These are phyloP conservation scores for Nettapus auritus DNA, from an alignment of 2,113 vertebrate genomes.

Conservation along the genomic window DNA sequence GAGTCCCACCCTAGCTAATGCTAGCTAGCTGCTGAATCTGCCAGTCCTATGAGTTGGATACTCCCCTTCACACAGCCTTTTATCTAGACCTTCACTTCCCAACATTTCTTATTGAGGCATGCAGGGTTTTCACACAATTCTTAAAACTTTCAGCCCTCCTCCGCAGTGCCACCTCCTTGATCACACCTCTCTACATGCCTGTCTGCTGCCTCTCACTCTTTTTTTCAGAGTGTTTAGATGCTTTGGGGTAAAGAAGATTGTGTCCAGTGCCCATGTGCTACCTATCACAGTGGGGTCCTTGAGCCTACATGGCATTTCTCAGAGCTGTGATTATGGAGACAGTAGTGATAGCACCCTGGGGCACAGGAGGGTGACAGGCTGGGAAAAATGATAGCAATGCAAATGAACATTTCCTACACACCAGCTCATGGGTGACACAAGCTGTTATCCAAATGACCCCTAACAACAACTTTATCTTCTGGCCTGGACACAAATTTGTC, in stretches of 20 bases:
- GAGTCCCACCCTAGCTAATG: neutral
- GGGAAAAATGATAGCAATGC: neutral
- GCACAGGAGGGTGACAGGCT: neutral
- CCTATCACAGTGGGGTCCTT: neutral
- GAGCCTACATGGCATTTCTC: fast-evolving
- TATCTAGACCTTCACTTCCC: neutral
- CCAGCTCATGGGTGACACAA: neutral
- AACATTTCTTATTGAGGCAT: neutral
- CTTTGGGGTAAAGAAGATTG: neutral
- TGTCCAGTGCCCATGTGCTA: neutral
- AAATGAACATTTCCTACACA: neutral
- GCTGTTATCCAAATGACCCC: neutral
- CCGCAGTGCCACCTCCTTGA: neutral
- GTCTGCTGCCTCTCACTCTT: neutral
- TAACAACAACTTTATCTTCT: neutral
- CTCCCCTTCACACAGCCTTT: neutral
- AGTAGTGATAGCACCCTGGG: neutral
- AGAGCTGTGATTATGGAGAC: neutral
- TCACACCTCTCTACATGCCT: neutral
- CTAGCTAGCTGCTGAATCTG: neutral
- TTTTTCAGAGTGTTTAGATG: neutral
- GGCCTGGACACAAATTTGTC: fast-evolving
- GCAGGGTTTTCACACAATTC: neutral
- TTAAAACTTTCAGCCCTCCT: neutral
- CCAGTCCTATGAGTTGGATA: neutral